Evolutionary conservation across 2,113 vertebrate species (phyloP).

Genomic region (Myrmophylax atrothorax): DNA sequence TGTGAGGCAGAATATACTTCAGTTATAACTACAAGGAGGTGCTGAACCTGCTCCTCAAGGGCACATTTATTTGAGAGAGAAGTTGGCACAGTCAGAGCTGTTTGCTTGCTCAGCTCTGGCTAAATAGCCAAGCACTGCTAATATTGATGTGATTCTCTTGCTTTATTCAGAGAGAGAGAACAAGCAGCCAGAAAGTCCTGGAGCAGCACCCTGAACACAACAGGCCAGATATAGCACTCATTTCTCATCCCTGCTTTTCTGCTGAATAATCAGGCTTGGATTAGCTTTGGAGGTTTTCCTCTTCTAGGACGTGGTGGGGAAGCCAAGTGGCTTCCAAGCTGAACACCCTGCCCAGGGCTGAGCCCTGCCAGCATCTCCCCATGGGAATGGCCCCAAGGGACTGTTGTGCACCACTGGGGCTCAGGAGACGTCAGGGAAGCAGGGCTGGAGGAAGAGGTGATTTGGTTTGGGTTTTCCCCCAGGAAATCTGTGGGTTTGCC

Average conservation of each 20-base stretch:
- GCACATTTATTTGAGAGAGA: background rate
- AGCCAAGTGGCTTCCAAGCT: background rate
- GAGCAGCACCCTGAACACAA: background rate
- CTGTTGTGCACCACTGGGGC: background rate
- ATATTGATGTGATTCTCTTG: background rate
- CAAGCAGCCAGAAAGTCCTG: background rate
- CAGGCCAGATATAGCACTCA: background rate
- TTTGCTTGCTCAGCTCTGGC: background rate
- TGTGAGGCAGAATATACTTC: background rate
- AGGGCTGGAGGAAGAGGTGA: background rate
- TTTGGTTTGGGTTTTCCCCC: background rate
- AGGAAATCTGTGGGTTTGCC: background rate
- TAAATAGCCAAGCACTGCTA: background rate
- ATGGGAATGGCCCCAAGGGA: background rate
- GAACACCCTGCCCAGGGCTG: background rate
- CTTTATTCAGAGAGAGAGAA: background rate
- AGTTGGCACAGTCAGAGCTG: background rate
- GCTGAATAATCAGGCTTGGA: background rate
- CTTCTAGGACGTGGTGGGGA: background rate
- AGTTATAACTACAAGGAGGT: background rate
- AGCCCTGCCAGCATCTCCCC: background rate
- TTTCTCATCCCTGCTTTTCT: background rate
- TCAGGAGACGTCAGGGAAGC: background rate
- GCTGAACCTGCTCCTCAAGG: background rate
- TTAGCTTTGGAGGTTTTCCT: background rate